phyloP scores from a whole-genome alignment of 2,113 vertebrate genomes.

The Clarias gariepinus region DNA sequence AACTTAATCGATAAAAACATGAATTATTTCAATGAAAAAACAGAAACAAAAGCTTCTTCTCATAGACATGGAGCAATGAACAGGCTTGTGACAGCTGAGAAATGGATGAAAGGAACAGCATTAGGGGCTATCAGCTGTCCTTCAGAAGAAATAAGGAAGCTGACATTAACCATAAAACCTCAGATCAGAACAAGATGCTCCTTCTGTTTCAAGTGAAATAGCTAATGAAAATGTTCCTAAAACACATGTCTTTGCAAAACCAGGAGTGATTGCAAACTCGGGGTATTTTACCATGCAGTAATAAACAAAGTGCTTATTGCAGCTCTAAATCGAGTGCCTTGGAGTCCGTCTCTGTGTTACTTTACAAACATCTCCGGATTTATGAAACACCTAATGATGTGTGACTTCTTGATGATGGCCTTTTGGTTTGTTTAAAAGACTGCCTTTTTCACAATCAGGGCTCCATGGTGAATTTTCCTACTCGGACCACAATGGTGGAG shows the following conservation, averaged over 20 bases:
- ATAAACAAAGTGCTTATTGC: conserved; percentile 15
- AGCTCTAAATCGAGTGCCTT: conserved; percentile 20
- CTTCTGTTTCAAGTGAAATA: not conserved
- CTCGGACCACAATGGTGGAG: conserved; percentile 4
- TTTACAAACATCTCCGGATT: conserved; percentile 48
- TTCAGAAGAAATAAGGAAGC: conserved; percentile 31
- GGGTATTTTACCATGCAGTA: conserved; percentile 33
- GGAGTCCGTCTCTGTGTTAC: conserved; percentile 16
- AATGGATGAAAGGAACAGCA: conserved; percentile 28
- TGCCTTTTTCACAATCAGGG: conserved; percentile 51
- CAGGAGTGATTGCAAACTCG: conserved; percentile 41
- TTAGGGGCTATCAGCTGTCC: conserved; percentile 24
- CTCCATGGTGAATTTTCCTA: conserved; percentile 15
- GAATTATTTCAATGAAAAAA: not conserved
- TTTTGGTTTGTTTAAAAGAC: conserved; percentile 49
- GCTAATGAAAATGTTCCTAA: conserved; percentile 38
- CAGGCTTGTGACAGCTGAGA: conserved; percentile 35
- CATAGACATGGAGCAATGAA: conserved; percentile 32
- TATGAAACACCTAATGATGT: conserved; percentile 41
- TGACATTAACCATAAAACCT: conserved; percentile 24
- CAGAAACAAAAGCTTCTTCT: not conserved
- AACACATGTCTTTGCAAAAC: conserved; percentile 32
- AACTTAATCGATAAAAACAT: not conserved
- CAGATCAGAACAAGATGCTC: conserved; percentile 36
- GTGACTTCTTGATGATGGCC: conserved; percentile 49